Evolutionary conservation across 2,113 vertebrate species (phyloP).

Genomic region (Hucho hucho): DNA sequence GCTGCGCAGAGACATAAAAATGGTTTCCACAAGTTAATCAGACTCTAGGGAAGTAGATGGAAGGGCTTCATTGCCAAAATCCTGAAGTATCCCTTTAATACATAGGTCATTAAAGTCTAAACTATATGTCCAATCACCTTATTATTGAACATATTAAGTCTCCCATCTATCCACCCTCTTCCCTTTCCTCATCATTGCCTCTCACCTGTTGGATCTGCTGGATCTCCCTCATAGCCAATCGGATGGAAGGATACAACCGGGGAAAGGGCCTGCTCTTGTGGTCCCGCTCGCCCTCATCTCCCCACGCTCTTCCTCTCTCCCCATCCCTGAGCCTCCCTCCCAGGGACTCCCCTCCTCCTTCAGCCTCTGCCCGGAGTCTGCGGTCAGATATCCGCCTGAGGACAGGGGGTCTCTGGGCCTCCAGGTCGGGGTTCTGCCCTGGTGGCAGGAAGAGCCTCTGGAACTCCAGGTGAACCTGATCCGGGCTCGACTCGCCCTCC

Average conservation of each 20-base stretch:
- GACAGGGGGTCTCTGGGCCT: slow-evolving; percentile 15
- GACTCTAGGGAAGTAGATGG: no score
- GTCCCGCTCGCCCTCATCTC: slow-evolving; percentile 8
- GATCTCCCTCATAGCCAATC: slow-evolving; percentile 70
- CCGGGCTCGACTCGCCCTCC: neutral
- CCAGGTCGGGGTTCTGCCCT: neutral
- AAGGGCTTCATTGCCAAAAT: no score
- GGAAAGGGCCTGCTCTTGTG: slow-evolving; percentile 35
- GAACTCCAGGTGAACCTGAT: slow-evolving; percentile 41
- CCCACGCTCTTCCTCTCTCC: slow-evolving; percentile 4
- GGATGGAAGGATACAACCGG: slow-evolving; percentile 66
- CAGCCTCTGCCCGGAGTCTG: slow-evolving; percentile 5
- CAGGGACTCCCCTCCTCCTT: neutral
- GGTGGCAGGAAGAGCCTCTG: slow-evolving; percentile 43
- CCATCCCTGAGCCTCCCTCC: slow-evolving; percentile 17
- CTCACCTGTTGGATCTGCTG: slow-evolving; percentile 64
- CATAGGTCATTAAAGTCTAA: neutral
- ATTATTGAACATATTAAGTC: neutral
- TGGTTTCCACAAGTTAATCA: no score
- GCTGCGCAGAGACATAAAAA: no score
- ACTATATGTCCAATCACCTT: neutral
- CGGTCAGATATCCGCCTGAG: slow-evolving; percentile 36
- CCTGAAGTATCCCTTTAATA: neutral
- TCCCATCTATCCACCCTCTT: neutral
- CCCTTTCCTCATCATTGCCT: no score